Evolutionary conservation across 1,140 invertebrate species (phyloP).

Genomic region (Meloidogyne chitwoodi): DNA sequence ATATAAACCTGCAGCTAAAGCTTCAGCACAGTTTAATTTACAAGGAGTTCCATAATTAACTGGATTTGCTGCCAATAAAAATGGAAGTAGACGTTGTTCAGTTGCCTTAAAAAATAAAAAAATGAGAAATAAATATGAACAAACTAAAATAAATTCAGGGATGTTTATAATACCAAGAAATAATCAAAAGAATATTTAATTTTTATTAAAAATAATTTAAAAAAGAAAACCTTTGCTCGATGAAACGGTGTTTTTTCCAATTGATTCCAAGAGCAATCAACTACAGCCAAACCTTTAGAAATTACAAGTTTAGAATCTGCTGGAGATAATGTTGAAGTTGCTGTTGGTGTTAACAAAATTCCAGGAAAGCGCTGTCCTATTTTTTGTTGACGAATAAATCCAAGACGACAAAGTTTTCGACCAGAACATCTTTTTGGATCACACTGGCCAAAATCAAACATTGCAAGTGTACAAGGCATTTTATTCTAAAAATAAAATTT

Average conservation of each 20-base stretch:
- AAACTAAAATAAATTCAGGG: too few relatives aligned
- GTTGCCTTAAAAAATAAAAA: constrained; percentile 68
- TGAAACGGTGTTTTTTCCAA: constrained; percentile 84
- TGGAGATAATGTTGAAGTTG: constrained; percentile 44
- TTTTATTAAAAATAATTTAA: neutral
- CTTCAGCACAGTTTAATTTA: constrained; percentile 94
- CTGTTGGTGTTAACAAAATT: constrained; percentile 47
- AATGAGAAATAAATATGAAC: too few relatives aligned
- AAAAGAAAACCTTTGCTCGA: constrained; percentile 58
- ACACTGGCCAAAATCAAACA: constrained; percentile 59
- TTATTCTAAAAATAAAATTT: neutral
- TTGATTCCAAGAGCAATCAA: constrained; percentile 97
- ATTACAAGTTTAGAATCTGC: constrained; percentile 43
- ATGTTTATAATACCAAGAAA: neutral
- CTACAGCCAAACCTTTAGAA: constrained; percentile 78
- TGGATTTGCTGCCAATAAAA: constrained; percentile 92
- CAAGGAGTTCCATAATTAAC: constrained; percentile 96
- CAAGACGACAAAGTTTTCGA: constrained; percentile 43
- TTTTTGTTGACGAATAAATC: constrained; percentile 39
- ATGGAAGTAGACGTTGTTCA: constrained; percentile 84
- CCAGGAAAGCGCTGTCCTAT: constrained; percentile 47
- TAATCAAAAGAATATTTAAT: neutral
- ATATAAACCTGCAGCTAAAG: constrained; percentile 84
- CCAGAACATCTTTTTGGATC: constrained; percentile 59
- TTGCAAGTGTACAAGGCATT: constrained; percentile 42